These are phyloP conservation scores for Xanthorhoe designata DNA, from an alignment of 2,888 invertebrate species.

Conservation along the genomic window DNA sequence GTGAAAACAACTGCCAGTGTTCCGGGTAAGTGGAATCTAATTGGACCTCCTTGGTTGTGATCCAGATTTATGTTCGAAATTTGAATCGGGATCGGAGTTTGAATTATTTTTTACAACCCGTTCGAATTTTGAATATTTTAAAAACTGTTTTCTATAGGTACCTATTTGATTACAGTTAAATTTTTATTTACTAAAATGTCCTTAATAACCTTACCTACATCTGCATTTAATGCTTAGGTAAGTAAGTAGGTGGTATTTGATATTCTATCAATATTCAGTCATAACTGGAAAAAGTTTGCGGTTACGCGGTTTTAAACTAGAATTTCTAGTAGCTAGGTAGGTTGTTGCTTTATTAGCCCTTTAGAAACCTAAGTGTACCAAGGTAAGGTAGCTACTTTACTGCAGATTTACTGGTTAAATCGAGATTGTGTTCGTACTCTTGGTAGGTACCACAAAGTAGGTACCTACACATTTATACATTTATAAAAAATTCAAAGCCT, in stretches of 20 bases:
- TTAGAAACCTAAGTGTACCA: too few relatives aligned
- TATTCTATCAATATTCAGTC: neutral
- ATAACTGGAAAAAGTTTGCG: neutral
- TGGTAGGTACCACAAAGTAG: too few relatives aligned
- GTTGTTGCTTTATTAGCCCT: neutral
- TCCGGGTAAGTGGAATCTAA: constrained; percentile 68
- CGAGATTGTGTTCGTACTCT: too few relatives aligned
- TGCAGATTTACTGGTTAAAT: too few relatives aligned
- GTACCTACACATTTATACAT: too few relatives aligned
- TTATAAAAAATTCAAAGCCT: constrained; percentile 8
- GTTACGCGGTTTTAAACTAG: neutral
- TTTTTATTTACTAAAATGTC: too few relatives aligned
- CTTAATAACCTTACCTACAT: too few relatives aligned
- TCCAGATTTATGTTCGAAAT: constrained; percentile 2
- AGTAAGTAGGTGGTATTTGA: neutral
- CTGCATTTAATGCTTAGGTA: too few relatives aligned
- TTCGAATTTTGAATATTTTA: constrained; percentile 17
- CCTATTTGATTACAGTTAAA: too few relatives aligned
- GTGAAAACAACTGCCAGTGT: constrained; percentile 78
- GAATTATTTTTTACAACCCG: neutral
- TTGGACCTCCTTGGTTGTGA: constrained; percentile 20
- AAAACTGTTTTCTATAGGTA: too few relatives aligned
- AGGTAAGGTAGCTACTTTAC: too few relatives aligned
- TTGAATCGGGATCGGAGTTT: neutral
- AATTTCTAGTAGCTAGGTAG: neutral